Conservation (phyloP, 2,797 vertebrate species). For the Macroramphosus scolopax region DNA sequence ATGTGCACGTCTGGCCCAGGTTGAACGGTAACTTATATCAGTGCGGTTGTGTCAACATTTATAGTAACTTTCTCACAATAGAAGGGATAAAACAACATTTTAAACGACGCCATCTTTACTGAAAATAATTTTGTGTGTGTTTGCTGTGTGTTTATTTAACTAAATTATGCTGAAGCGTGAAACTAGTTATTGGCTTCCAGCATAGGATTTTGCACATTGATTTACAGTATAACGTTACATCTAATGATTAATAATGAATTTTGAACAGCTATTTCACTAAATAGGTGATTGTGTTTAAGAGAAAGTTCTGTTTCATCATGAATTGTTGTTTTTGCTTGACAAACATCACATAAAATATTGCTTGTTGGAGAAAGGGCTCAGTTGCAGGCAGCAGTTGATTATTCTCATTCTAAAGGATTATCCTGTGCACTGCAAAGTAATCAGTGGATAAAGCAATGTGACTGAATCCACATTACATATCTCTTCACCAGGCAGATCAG, state of each 20-base stretch:
- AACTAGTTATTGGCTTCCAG: too few species aligned
- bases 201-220: too few species aligned
- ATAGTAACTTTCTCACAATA: slow-evolving; percentile 37
- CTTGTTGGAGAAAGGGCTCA: slow-evolving; percentile 46
- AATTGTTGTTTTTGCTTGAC: slow-evolving; percentile 1
- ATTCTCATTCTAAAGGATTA: slow-evolving; percentile 74
- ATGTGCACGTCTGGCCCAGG: too few species aligned
- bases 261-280: not conserved
- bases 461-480: slow-evolving; percentile 70
- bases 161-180: too few species aligned
- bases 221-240: too few species aligned
- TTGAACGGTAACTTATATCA: slow-evolving; percentile 35
- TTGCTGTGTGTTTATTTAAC: too few species aligned
- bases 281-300: not conserved
- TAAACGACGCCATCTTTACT: not conserved
- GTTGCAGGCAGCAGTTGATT: slow-evolving; percentile 68
- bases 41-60: too few species aligned
- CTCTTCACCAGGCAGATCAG: slow-evolving; percentile 45
- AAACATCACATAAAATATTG: slow-evolving; percentile 17
- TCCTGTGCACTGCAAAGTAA: slow-evolving; percentile 69
- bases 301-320: not conserved
- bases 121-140: too few species aligned
- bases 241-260: too few species aligned
- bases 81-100: too few species aligned
- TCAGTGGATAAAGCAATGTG: slow-evolving; percentile 73